A percentile compares a stretch with the other conserved stretches of the same genome.
These are phyloP conservation scores for Thaumatotibia leucotreta DNA, from an alignment of 1,140 invertebrate genomes.

Conservation along the genomic window DNA sequence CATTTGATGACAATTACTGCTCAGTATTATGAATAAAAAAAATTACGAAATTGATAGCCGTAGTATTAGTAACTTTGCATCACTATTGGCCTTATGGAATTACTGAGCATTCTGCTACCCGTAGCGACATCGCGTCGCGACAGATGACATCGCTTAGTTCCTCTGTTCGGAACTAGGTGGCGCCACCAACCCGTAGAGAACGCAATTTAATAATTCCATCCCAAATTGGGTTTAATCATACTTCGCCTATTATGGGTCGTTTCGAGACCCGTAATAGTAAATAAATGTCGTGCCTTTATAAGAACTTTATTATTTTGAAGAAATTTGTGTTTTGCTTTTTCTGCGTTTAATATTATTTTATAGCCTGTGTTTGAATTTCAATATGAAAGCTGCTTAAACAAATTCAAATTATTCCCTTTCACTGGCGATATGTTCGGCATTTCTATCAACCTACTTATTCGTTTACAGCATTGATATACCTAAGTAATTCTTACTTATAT, in stretches of 20 bases:
- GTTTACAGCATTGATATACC: no score
- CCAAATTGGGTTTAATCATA: constrained; percentile 13
- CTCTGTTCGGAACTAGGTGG: constrained; percentile 46
- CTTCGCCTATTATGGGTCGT: neutral
- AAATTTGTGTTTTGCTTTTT: no score
- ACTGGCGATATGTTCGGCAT: no score
- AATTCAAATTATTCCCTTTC: no score
- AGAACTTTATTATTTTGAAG: neutral
- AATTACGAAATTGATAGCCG: no score
- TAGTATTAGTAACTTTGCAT: neutral
- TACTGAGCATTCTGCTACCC: constrained; percentile 20
- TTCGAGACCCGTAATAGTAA: neutral
- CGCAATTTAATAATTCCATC: neutral
- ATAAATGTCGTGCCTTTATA: neutral
- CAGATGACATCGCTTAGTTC: constrained; percentile 56
- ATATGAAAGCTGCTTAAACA: no score
- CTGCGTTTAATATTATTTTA: no score
- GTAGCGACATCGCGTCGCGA: constrained; percentile 66
- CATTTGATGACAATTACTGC: no score
- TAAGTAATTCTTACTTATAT: no score
- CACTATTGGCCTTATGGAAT: neutral
- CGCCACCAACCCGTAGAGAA: constrained; percentile 24
- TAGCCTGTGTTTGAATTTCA: no score
- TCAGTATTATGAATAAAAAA: no score
- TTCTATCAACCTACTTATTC: no score